Conservation (phyloP, 2,113 vertebrate species). For the Eulacestoma nigropectus region DNA sequence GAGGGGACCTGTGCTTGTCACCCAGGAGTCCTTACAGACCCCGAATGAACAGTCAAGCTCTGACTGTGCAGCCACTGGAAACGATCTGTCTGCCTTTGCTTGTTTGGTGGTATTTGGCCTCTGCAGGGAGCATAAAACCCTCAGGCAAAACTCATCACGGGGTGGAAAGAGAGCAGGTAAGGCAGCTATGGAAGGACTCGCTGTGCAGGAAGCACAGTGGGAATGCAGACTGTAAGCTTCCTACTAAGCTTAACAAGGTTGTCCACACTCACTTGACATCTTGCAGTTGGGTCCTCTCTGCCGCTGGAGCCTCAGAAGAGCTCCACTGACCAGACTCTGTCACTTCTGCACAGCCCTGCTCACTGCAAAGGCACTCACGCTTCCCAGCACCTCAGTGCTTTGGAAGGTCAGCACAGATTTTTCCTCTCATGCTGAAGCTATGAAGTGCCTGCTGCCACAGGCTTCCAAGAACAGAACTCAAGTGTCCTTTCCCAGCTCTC, state of each 20-base stretch:
- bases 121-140: background rate
- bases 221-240: background rate
- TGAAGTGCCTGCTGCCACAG: background rate
- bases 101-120: background rate
- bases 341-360: background rate
- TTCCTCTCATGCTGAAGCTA: background rate
- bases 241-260: background rate
- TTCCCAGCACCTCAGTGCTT: background rate
- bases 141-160: background rate
- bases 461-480: background rate
- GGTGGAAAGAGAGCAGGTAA: background rate
- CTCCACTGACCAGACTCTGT: background rate
- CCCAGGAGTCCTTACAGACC: background rate
- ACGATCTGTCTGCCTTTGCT: rapidly evolving
- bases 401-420: background rate
- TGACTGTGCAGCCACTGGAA: background rate
- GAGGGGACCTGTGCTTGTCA: background rate
- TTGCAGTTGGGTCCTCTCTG: background rate
- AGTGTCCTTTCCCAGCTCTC: background rate
- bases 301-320: background rate
- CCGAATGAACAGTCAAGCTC: background rate
- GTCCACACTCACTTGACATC: rapidly evolving
- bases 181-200: background rate
- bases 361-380: background rate
- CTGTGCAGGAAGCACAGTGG: background rate